phyloP scores from a whole-genome alignment of 2,113 vertebrate species.

The Odocoileus hemionus region DNA sequence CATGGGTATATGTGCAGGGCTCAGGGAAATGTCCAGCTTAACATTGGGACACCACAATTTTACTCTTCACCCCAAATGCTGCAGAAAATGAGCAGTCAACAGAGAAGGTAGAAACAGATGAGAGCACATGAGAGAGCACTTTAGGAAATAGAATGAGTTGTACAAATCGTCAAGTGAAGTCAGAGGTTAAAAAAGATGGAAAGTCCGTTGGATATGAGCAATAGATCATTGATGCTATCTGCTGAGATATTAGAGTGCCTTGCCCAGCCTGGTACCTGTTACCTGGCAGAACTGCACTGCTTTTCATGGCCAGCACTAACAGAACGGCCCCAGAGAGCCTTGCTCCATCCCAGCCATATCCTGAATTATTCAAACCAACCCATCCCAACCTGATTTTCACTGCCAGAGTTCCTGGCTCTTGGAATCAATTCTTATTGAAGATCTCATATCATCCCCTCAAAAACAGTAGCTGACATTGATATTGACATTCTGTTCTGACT shows the following conservation, averaged over 20 bases:
- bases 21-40: conserved; percentile 43
- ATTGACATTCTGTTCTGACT: neutral
- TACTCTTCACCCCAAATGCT: conserved; percentile 51
- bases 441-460: neutral
- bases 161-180: neutral
- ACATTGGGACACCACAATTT: conserved; percentile 19
- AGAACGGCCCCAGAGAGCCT: neutral
- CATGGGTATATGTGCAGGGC: conserved; percentile 33
- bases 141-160: neutral
- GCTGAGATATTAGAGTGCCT: neutral
- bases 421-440: neutral
- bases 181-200: neutral
- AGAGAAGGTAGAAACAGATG: neutral
- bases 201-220: neutral
- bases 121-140: neutral
- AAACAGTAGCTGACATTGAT: neutral
- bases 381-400: neutral
- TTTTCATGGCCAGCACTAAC: neutral
- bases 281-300: neutral
- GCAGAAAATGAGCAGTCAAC: conserved; percentile 24
- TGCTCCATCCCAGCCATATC: neutral
- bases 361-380: neutral
- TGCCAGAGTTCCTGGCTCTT: neutral
- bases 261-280: neutral
- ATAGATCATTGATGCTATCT: neutral